phyloP scores from a whole-genome alignment of 2,888 invertebrate genomes.

The Ophion slaviceki region DNA sequence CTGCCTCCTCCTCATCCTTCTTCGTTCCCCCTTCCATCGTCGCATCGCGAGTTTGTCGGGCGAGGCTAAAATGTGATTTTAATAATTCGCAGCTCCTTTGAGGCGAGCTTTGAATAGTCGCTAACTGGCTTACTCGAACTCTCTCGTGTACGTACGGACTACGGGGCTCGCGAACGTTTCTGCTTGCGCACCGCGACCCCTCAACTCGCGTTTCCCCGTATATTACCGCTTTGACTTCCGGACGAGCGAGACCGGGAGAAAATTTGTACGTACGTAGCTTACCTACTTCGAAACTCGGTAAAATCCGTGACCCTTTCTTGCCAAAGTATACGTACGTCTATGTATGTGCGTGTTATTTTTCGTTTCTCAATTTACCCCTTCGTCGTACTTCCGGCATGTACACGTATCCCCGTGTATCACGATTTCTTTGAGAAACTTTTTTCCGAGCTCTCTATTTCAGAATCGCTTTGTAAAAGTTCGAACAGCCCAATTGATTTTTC shows the following conservation, averaged over 20 bases:
- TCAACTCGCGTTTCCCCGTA: constrained; percentile 63
- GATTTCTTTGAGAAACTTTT: constrained; percentile 63
- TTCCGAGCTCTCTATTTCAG: constrained; percentile 34
- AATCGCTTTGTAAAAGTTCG: constrained; percentile 62
- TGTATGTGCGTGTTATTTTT: constrained; percentile 27
- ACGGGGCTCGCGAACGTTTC: constrained; percentile 66
- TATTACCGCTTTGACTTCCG: constrained; percentile 58
- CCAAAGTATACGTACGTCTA: constrained; percentile 7
- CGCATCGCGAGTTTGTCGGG: constrained; percentile 67
- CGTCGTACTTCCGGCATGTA: constrained; percentile 49
- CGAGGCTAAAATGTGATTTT: constrained; percentile 80
- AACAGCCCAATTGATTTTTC: constrained; percentile 59
- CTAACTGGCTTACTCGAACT: constrained; percentile 78
- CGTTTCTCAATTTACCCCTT: constrained; percentile 38
- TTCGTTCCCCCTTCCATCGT: constrained; percentile 35
- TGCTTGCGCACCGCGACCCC: constrained; percentile 62
- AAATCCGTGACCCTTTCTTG: constrained; percentile 74
- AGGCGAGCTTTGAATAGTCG: constrained; percentile 75
- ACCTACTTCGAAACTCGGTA: constrained; percentile 79
- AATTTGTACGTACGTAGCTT: constrained; percentile 47
- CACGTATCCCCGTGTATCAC: constrained; percentile 36
- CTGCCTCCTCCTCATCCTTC: constrained; percentile 31
- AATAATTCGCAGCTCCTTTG: constrained; percentile 80
- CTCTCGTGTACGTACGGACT: constrained; percentile 36
- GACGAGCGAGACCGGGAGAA: constrained; percentile 69